Evolutionary conservation across 2,888 invertebrate genomes (phyloP), one percentile per base, ranked within the genome.

Genomic region (Stenchaetothrips biformis): DNA sequence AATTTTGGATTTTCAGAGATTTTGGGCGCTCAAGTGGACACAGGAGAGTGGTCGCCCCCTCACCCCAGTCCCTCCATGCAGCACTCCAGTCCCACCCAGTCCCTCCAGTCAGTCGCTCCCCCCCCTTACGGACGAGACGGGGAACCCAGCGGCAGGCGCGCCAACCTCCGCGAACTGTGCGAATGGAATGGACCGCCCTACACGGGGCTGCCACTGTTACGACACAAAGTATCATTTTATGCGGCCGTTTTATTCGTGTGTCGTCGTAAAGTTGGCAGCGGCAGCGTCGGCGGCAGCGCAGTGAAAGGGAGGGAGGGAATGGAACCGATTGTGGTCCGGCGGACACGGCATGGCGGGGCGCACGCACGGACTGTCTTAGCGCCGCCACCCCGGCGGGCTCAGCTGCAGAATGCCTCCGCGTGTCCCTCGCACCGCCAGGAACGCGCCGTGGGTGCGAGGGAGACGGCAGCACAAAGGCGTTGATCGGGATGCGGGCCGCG

Each of bases 231-330:
- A 59, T 59, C 67, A 74, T 25, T 74, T 74, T 74, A 74, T 74
- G 67, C 11, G 67, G 21, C 11, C 25, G 67, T 74, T 74, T 74
- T 74, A 74, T 74, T 74, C 67, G 67, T 9, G 67, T 25, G 21
- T 74, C 25, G 67, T 74, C 67, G 67, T 74, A 74, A 74, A 74
- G 67, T 59, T 18, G 18, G 59, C 59, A 18, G 59, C 59, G 53
- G 53, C 53, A 18, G 53, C 49, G 11, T 7, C 53, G 53, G 59
- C 59, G 13, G 59, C 59, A 11, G 53, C 53, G 53, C 8, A 13
- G 59, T 59, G 59, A 59, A 13, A 59, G 59, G 16, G 59, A 18
- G 6, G 53, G 16, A 18, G 67, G 21, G 25, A 74, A 37, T 37
- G 37, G 37, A 37, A 37, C 37, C 37, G 37, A 37, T 37, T 37